Conservation (phyloP, 2,113 vertebrate species). For the Climacteris rufus region DNA sequence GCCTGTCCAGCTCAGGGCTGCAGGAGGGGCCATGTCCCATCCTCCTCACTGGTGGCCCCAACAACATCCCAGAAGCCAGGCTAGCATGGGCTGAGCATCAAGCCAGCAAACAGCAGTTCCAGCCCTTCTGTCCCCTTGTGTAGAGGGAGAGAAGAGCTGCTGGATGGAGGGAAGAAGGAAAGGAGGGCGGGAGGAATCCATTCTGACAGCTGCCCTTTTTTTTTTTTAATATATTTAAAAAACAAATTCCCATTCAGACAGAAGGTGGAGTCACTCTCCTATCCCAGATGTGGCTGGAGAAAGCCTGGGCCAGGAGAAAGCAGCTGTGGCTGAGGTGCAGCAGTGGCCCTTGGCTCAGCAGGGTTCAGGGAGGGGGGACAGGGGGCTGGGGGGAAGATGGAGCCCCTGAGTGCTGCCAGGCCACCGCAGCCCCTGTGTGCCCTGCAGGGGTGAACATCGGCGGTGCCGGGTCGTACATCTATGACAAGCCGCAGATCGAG, state of each 20-base stretch:
- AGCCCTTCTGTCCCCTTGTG: not conserved
- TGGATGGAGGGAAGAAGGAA: not conserved
- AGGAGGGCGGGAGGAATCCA: not conserved
- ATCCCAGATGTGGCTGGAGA: not conserved
- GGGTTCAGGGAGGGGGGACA: not conserved
- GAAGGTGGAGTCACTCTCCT: slow-evolving; percentile 39
- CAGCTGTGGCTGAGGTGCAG: rapidly evolving
- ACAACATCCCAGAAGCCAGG: not conserved
- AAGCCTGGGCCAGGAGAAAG: not conserved
- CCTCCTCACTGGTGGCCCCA: rapidly evolving
- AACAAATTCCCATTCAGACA: not conserved
- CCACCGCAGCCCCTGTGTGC: not conserved
- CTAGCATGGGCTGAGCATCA: not conserved
- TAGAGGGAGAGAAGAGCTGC: not conserved
- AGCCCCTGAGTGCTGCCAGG: not conserved
- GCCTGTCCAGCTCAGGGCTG: not conserved
- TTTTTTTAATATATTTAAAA: not conserved
- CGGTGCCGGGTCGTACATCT: slow-evolving; percentile 91
- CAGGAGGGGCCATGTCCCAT: not conserved
- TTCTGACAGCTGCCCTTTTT: not conserved
- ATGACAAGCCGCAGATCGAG: slow-evolving; percentile 81
- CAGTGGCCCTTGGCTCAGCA: rapidly evolving
- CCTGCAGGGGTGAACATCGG: slow-evolving; percentile 92
- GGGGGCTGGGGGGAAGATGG: not conserved
- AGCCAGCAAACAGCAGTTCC: not conserved